These are phyloP conservation scores for Bovichtus diacanthus DNA, from an alignment of 2,797 vertebrate species.

Conservation along the genomic window DNA sequence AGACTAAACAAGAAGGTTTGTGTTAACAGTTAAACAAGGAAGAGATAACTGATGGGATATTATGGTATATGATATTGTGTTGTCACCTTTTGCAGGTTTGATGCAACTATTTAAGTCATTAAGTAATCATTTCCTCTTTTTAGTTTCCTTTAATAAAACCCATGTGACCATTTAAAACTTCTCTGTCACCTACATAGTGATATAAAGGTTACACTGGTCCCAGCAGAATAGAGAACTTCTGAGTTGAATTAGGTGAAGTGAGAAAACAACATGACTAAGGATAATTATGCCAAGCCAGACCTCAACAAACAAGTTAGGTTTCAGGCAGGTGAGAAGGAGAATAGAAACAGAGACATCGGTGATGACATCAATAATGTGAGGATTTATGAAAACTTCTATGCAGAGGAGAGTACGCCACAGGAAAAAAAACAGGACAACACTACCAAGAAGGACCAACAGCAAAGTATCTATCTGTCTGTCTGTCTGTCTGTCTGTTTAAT, in stretches of 20 bases:
- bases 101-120: not conserved
- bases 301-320: conserved; percentile 9
- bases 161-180: not conserved
- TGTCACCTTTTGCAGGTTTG: not conserved
- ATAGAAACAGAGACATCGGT: accelerated
- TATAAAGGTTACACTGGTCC: not conserved
- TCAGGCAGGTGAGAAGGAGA: not conserved
- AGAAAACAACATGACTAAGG: conserved; percentile 18
- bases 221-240: not conserved
- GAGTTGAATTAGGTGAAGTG: not conserved
- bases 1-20: not conserved
- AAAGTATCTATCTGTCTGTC: conserved; percentile 19
- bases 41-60: not conserved
- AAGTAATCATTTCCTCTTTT: not conserved
- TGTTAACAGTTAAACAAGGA: not conserved
- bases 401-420: not conserved
- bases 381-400: conserved; percentile 33
- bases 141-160: conserved; percentile 6
- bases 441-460: conserved; percentile 7
- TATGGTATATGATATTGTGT: no score
- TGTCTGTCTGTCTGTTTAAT: no score
- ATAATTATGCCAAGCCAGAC: conserved; percentile 11
- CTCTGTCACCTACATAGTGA: not conserved
- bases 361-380: not conserved
- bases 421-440: conserved; percentile 15